Conservation (phyloP, 2,797 vertebrate genomes). For the Ambastaia sidthimunki region DNA sequence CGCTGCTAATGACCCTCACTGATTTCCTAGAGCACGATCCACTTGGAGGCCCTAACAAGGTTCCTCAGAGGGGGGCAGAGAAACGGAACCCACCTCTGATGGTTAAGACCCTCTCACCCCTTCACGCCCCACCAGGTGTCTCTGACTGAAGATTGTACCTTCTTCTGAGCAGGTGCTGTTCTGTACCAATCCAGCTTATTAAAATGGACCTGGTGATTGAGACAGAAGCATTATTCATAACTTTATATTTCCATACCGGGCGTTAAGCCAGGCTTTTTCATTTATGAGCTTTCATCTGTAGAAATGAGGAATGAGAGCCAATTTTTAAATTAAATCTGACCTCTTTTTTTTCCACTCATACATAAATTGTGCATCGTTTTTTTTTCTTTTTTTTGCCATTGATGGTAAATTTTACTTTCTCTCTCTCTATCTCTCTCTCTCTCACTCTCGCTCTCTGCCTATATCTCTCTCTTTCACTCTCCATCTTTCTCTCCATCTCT, state of each 20-base stretch:
- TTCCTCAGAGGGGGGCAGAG: constrained; percentile 13
- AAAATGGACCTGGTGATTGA: constrained; percentile 93
- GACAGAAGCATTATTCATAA: constrained; percentile 98
- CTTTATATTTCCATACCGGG: constrained; percentile 93
- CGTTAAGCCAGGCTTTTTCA: constrained; percentile 94
- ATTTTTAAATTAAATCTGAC: constrained; percentile 98
- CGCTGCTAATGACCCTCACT: constrained; percentile 43
- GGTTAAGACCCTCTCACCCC: constrained; percentile 7
- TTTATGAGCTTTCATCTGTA: constrained; percentile 95
- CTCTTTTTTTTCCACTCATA: constrained; percentile 74
- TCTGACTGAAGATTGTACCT: constrained; percentile 48
- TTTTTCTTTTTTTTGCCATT: constrained; percentile 63
- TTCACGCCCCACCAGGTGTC: constrained; percentile 8
- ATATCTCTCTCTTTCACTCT: too few relatives aligned
- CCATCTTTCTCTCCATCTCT: too few relatives aligned
- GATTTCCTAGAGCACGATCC: constrained; percentile 29
- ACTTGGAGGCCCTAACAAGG: constrained; percentile 10
- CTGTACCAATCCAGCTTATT: constrained; percentile 89
- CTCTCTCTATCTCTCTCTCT: too few relatives aligned
- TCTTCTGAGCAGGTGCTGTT: constrained; percentile 72
- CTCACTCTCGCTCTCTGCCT: too few relatives aligned
- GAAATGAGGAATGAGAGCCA: constrained; percentile 90
- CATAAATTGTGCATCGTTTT: constrained; percentile 77
- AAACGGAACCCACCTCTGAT: constrained; percentile 24
- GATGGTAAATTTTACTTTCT: constrained; percentile 65